Percentiles rank a stretch among this genome's conserved stretches.
Evolutionary conservation across 2,797 vertebrate genomes (phyloP).

Genomic region (Sebastes matsubarae): DNA sequence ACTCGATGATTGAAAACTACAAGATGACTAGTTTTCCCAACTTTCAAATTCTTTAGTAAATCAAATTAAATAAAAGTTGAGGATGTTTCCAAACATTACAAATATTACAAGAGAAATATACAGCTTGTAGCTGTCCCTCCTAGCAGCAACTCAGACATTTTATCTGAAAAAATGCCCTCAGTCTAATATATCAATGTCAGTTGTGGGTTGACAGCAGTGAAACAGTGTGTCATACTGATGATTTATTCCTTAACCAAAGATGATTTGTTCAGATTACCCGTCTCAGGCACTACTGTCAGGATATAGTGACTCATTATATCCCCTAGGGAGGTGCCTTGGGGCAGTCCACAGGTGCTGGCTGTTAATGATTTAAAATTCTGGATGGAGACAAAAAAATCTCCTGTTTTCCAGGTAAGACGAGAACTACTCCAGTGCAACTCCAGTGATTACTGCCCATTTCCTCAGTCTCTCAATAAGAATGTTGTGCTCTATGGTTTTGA

Average conservation of each 20-base stretch:
- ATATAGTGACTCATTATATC: no score
- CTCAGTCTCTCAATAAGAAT: background rate
- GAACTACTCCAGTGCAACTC: background rate
- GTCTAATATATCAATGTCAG: slow-evolving; percentile 3
- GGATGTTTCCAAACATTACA: background rate
- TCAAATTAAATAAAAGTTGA: background rate
- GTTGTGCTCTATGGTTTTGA: background rate
- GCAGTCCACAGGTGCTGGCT: background rate
- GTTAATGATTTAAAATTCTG: background rate
- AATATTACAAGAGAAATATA: background rate
- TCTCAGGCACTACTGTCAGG: no score
- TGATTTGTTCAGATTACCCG: background rate
- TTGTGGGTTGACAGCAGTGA: slow-evolving; percentile 10
- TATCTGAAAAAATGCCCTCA: background rate
- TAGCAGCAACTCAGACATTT: background rate
- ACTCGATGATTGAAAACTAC: background rate
- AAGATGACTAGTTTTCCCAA: background rate
- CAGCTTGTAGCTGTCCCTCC: background rate
- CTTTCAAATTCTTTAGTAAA: background rate
- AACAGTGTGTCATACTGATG: slow-evolving; percentile 13
- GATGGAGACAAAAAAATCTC: background rate
- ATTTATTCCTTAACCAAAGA: background rate
- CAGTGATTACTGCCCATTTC: background rate
- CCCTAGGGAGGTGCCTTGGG: background rate
- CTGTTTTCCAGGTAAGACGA: background rate